Base-by-base conservation (phyloP, 2,888 invertebrate genomes). In the Epinotia ramella region DNA sequence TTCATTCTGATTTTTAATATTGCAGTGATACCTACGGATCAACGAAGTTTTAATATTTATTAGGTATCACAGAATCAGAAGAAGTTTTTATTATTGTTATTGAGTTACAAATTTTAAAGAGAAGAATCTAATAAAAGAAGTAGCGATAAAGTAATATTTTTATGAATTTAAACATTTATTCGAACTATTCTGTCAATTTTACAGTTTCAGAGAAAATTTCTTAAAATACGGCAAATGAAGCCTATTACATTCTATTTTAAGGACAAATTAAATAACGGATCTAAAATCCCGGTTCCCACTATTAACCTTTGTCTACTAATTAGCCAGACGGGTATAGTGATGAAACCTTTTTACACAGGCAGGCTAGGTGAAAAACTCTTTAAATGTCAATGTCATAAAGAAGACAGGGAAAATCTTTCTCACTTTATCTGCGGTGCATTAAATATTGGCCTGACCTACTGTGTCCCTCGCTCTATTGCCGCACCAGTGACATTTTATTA, bases 401-500 rank as follows among this genome's bases (percentile, higher is more conserved):
- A 53, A n/a, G 16, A 53, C 49, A n/a, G n/a, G 13, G 49, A 49
- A 53, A 53, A 53, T 13, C 33, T 7, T 53, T 53, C 2, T 3
- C n/a, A 7, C 5, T 28, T 12, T 12, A 12, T 20, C 1, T 59
- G 24, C 18, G 12, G 0, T 57, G 12, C 13, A 44, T 7, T 33
- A 33, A 6, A 33, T 57, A 20, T n/a, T 60, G 24, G 16, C 60
- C 63, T 60, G 24, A 11, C 60, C 63, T 76, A 67, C 76, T 72
- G 72, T 63, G 62, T 6, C 49, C 20, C 56, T 44, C 20, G 53
- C 16, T 72, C 66, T 20, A 56, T 12, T 72, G 53, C 5, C 13
- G 13, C 44, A 13, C 16, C 44, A 66, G 18, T 63, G 57, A n/a
- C 33, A 53, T 73, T 78, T 79, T 79, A 77, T 75, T 73, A 57